Conservation (phyloP, 2,797 vertebrate genomes). For the Ispidina lecontei region DNA sequence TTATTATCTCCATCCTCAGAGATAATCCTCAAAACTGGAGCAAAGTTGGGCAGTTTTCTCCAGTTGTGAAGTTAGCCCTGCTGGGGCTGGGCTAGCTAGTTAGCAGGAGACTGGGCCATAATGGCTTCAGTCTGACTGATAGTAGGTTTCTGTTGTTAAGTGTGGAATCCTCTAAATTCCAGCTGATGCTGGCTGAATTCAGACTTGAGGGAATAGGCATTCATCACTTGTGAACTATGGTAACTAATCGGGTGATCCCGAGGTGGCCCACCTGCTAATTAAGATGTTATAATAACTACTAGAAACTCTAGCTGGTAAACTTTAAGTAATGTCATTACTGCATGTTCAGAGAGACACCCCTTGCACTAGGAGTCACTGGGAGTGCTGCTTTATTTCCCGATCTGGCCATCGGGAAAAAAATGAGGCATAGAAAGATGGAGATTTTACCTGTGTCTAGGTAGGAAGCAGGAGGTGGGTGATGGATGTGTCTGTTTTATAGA, state of each 20-base stretch:
- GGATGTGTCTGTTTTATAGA: accelerated
- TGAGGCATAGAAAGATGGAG: background rate
- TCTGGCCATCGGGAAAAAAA: background rate
- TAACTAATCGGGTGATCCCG: background rate
- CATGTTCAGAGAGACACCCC: background rate
- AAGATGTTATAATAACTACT: background rate
- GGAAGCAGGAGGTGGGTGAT: background rate
- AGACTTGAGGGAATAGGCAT: background rate
- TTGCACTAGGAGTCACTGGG: background rate
- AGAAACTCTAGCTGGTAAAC: background rate
- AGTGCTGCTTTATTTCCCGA: background rate
- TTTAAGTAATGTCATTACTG: background rate
- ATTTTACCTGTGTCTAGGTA: background rate
- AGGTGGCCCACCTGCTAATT: background rate
- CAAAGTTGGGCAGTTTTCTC: background rate
- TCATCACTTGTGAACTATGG: background rate
- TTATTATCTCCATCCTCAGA: background rate
- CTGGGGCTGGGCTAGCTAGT: background rate
- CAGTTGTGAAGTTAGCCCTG: background rate
- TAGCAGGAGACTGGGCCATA: background rate
- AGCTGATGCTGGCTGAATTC: background rate
- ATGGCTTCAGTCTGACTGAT: background rate
- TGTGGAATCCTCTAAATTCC: background rate
- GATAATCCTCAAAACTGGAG: background rate
- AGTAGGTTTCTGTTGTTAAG: background rate